Evolutionary conservation across 1,140 invertebrate species (phyloP).

Genomic region (Meloidogyne exigua): DNA sequence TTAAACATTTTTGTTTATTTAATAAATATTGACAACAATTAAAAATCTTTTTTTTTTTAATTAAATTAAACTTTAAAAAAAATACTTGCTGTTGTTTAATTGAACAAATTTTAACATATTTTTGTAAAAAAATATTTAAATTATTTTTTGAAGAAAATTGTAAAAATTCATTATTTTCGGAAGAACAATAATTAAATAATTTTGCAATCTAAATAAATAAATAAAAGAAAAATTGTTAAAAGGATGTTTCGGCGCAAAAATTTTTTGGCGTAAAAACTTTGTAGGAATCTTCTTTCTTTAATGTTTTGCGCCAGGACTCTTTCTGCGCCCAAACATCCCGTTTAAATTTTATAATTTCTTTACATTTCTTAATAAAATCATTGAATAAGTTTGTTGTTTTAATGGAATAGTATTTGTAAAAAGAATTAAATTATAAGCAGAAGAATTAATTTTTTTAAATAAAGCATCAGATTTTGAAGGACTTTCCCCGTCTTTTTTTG

Average conservation of each 20-base stretch:
- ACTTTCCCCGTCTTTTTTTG: slow-evolving; percentile 11
- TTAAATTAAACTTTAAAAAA: too few relatives aligned
- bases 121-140: slow-evolving; percentile 8
- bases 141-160: slow-evolving; percentile 5
- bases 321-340: too few relatives aligned
- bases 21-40: neutral
- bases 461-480: slow-evolving; percentile 18
- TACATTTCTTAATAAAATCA: slow-evolving; percentile 25
- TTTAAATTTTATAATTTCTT: neutral
- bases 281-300: neutral
- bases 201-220: slow-evolving; percentile 27
- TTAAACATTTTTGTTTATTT: neutral
- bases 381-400: neutral
- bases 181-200: slow-evolving; percentile 18
- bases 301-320: too few relatives aligned
- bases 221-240: neutral
- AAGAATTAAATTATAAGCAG: neutral
- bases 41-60: neutral
- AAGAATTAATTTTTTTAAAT: slow-evolving; percentile 9
- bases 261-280: too few relatives aligned
- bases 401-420: slow-evolving; percentile 11
- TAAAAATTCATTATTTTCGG: slow-evolving; percentile 10
- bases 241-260: neutral
- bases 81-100: neutral
- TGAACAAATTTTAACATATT: neutral